A percentile compares a stretch with the other conserved stretches of the same genome.
phyloP scores from a whole-genome alignment of 2,797 vertebrate species.

The Phrynocephalus vlangalii region DNA sequence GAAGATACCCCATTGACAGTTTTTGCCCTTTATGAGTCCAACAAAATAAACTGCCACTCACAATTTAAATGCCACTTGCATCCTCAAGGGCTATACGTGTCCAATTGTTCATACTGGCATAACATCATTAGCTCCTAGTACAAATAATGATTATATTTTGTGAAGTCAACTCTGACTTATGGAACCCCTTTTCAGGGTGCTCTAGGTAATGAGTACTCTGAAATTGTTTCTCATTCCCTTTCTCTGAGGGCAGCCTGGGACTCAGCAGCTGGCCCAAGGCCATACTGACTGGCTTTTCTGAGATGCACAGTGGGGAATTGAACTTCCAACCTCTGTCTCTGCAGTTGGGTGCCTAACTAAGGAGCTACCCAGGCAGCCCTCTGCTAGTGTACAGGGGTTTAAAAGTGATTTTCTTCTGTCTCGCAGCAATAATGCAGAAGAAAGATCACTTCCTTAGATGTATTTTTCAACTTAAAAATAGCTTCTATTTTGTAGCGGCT shows the following conservation, averaged over 20 bases:
- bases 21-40: neutral
- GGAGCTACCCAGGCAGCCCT: too few species aligned
- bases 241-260: too few species aligned
- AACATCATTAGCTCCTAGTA: neutral
- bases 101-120: neutral
- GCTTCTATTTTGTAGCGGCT: neutral
- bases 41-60: neutral
- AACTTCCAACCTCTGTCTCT: too few species aligned
- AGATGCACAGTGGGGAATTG: too few species aligned
- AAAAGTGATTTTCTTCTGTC: neutral
- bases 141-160: neutral
- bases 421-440: neutral
- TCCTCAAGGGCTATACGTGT: neutral
- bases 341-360: too few species aligned
- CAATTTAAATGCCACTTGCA: neutral
- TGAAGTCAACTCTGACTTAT: neutral
- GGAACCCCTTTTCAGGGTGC: too few species aligned
- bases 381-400: neutral
- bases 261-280: too few species aligned
- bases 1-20: neutral
- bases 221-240: too few species aligned
- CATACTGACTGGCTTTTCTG: too few species aligned
- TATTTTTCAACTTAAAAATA: constrained; percentile 1
- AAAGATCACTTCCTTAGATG: neutral
- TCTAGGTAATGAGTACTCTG: too few species aligned